phyloP scores from a whole-genome alignment of 2,888 invertebrate genomes.

The Cancer borealis region DNA sequence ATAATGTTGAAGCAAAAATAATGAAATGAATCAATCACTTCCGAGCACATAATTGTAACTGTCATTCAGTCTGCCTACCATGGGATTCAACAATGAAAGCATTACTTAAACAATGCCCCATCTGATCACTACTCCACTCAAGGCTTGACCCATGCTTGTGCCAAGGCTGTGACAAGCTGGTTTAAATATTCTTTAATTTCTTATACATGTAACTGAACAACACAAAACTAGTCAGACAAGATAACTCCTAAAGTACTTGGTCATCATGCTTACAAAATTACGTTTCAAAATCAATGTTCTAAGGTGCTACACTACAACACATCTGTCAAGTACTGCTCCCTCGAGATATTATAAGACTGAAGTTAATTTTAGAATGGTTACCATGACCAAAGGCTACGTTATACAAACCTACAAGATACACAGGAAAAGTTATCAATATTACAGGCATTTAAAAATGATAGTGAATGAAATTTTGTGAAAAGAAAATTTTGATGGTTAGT shows the following conservation, averaged over 20 bases:
- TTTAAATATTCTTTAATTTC: not conserved
- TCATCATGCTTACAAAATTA: slow-evolving; percentile 37
- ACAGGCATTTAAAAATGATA: not conserved
- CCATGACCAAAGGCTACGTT: not conserved
- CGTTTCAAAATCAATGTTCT: not conserved
- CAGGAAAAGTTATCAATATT: slow-evolving; percentile 1
- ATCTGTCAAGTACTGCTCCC: not conserved
- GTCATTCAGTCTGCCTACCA: not conserved
- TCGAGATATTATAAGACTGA: not conserved
- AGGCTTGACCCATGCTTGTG: not conserved
- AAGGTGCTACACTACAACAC: slow-evolving; percentile 15
- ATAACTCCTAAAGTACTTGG: not conserved
- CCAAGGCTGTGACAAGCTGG: not conserved
- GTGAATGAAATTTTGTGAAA: not conserved
- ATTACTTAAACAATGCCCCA: not conserved
- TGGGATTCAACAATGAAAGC: not conserved
- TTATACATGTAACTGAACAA: not conserved
- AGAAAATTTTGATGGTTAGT: not conserved
- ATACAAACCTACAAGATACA: not conserved
- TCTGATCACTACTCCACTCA: not conserved
- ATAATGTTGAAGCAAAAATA: not conserved
- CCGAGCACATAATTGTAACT: not conserved
- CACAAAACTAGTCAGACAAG: not conserved
- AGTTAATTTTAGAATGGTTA: not conserved
- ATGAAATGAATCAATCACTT: not conserved